A percentile compares a stretch with the other conserved stretches of the same genome.
These are phyloP conservation scores for Picus viridis DNA, from an alignment of 2,797 vertebrate genomes.

Conservation along the genomic window DNA sequence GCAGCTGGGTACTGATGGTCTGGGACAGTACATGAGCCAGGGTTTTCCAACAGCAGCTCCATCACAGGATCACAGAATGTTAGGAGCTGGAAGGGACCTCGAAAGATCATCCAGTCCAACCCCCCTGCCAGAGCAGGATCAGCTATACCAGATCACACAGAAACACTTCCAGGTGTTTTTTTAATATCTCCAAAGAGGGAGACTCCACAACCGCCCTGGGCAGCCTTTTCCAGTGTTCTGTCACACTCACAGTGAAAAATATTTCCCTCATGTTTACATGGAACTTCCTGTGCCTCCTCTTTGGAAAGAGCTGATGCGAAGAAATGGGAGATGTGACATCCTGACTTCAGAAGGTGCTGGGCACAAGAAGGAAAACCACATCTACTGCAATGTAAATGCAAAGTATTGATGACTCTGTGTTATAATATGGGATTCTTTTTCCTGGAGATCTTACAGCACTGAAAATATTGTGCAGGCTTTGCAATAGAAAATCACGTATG, in stretches of 20 bases:
- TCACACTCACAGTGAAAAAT: too few relatives aligned
- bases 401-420: background rate
- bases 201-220: too few relatives aligned
- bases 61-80: background rate
- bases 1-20: background rate
- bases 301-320: background rate
- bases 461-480: background rate
- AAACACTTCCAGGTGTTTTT: too few relatives aligned
- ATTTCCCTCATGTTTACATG: too few relatives aligned
- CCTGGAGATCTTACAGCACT: background rate
- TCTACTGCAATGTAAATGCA: background rate
- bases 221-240: too few relatives aligned
- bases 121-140: too few relatives aligned
- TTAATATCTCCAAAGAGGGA: too few relatives aligned
- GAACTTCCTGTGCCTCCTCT: background rate
- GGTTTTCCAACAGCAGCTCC: background rate
- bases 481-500: background rate
- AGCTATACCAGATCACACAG: too few relatives aligned
- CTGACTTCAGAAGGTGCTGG: background rate
- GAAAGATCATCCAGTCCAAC: too few relatives aligned
- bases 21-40: accelerated
- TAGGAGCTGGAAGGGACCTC: too few relatives aligned
- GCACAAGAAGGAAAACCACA: accelerated
- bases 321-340: background rate
- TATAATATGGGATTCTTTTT: background rate